A percentile compares a stretch with the other conserved stretches of the same genome.
Evolutionary conservation across 2,888 invertebrate genomes (phyloP).

Genomic region (Parelbella ahira): DNA sequence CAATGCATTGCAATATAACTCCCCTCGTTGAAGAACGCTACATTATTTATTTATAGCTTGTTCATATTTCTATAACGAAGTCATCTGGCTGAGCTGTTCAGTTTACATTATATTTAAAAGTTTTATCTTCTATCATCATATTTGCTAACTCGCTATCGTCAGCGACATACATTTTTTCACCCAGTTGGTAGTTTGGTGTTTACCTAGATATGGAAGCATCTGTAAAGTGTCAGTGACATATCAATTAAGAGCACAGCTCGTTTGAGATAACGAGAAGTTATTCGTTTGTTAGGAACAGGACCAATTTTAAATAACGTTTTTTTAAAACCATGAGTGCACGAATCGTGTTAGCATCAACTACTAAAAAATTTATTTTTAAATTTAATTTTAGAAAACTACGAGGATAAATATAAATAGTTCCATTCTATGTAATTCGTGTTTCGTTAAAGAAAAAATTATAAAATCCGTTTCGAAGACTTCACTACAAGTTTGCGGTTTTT

Average conservation of each 20-base stretch:
- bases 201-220: slow-evolving; percentile 6
- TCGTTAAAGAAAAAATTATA: no score
- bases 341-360: background rate
- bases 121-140: slow-evolving; percentile 1
- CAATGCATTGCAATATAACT: no score
- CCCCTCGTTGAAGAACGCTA: no score
- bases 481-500: no score
- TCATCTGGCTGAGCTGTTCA: background rate
- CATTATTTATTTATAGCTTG: no score
- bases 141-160: slow-evolving; percentile 7
- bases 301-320: background rate
- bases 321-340: background rate
- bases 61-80: background rate
- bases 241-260: slow-evolving; percentile 8
- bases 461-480: no score
- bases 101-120: slow-evolving; percentile 3
- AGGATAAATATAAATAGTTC: background rate
- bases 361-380: background rate
- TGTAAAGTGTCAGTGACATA: slow-evolving; percentile 15
- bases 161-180: slow-evolving; percentile 10
- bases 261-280: slow-evolving; percentile 5
- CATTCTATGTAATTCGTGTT: no score
- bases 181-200: slow-evolving; percentile 3
- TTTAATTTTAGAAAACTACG: background rate
- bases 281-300: slow-evolving; percentile 1